Conservation (phyloP, 2,888 invertebrate species). For the Cerastoderma edule region DNA sequence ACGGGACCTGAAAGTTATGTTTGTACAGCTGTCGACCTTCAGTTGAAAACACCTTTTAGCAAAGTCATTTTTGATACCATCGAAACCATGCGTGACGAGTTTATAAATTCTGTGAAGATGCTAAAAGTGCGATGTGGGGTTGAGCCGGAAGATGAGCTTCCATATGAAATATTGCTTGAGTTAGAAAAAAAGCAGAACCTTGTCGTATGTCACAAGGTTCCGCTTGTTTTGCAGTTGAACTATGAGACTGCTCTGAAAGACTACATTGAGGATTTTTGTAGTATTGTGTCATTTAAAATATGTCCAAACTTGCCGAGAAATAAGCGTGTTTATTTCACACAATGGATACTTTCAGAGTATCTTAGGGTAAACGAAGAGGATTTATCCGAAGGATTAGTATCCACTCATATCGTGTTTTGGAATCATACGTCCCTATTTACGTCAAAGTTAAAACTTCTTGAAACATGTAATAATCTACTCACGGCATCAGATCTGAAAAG, state of each 20-base stretch:
- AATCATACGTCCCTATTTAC: background rate
- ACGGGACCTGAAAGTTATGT: constrained; percentile 61
- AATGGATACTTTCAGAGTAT: constrained; percentile 8
- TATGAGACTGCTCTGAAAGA: constrained; percentile 23
- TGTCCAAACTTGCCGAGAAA: background rate
- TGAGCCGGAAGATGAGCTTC: constrained; percentile 54
- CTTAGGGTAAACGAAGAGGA: background rate
- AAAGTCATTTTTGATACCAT: constrained; percentile 35
- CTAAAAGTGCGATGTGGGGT: constrained; percentile 48
- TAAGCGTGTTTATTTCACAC: background rate
- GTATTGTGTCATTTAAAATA: constrained; percentile 10
- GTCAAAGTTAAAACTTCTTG: constrained; percentile 34
- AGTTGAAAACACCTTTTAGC: constrained; percentile 58
- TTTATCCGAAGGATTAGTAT: background rate
- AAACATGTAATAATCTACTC: constrained; percentile 16
- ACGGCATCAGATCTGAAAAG: background rate
- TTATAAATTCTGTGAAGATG: constrained; percentile 41
- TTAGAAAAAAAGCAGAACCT: constrained; percentile 40
- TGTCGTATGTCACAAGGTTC: constrained; percentile 34
- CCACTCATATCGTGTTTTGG: constrained; percentile 35
- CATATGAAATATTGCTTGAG: constrained; percentile 41
- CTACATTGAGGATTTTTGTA: constrained; percentile 48
- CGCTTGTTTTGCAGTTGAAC: constrained; percentile 3
- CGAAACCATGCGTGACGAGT: constrained; percentile 52
- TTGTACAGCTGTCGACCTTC: constrained; percentile 36